phyloP scores from a whole-genome alignment of 2,888 invertebrate species.

The Rhagonycha fulva region DNA sequence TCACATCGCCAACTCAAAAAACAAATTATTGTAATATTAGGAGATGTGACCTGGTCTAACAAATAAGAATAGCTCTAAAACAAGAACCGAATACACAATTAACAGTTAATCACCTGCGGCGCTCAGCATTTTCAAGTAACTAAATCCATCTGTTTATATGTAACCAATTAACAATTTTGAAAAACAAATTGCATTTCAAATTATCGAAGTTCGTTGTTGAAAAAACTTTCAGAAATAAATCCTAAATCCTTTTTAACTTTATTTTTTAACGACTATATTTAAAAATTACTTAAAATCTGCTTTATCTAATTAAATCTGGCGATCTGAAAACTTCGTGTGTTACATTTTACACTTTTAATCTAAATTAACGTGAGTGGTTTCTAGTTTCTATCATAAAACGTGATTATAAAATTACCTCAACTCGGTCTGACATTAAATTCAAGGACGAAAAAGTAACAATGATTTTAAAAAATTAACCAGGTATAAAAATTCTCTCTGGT shows the following conservation, averaged over 20 bases:
- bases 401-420: neutral
- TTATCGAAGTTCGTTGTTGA: no score
- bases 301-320: neutral
- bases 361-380: neutral
- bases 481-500: neutral
- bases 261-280: neutral
- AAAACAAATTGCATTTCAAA: no score
- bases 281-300: neutral
- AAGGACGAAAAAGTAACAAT: neutral
- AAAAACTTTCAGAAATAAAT: no score
- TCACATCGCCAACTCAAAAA: no score
- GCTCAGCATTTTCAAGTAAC: no score
- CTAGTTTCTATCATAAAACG: neutral
- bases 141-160: no score
- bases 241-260: neutral
- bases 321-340: neutral
- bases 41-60: no score
- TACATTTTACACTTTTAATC: neutral
- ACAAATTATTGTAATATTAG: no score
- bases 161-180: no score
- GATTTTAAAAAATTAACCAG: neutral
- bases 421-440: neutral
- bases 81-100: no score
- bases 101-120: no score
- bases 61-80: no score